A percentile compares a stretch with the other conserved stretches of the same genome.
Conservation (phyloP, 2,797 vertebrate genomes). For the Iguana delicatissima region DNA sequence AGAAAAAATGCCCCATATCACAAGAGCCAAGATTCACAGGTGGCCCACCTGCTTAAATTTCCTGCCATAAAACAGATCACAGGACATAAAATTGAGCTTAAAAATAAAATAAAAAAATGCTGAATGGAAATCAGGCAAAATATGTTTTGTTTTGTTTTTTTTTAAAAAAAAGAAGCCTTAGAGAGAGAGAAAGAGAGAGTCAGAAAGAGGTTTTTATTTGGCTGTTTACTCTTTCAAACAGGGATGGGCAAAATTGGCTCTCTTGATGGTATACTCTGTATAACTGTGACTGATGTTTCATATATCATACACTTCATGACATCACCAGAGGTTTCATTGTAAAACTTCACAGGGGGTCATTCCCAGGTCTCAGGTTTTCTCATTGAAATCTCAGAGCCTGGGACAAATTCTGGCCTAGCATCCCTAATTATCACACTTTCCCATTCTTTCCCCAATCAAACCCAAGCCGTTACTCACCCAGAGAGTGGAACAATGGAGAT, state of each 20-base stretch:
- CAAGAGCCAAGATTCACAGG: not conserved
- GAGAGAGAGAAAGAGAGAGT: too few relatives aligned
- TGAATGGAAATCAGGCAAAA: not conserved
- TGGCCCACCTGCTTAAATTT: not conserved
- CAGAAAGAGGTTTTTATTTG: not conserved
- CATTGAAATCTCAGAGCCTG: too few relatives aligned
- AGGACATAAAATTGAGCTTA: too few relatives aligned
- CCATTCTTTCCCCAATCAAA: not conserved
- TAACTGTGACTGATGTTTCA: too few relatives aligned
- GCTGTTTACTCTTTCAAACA: too few relatives aligned
- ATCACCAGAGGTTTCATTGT: too few relatives aligned
- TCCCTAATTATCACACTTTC: not conserved
- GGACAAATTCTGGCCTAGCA: not conserved
- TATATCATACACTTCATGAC: too few relatives aligned
- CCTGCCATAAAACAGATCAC: not conserved
- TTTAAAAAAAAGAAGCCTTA: not conserved
- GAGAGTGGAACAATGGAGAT: constrained; percentile 69
- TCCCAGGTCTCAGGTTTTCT: too few relatives aligned
- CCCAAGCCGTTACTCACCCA: constrained; percentile 60
- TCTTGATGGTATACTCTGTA: too few relatives aligned
- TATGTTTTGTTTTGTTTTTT: too few relatives aligned
- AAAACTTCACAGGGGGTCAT: too few relatives aligned
- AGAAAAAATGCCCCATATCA: not conserved
- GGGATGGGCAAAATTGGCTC: too few relatives aligned
- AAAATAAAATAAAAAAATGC: not conserved